Evolutionary conservation across 2,797 vertebrate species (phyloP).

Genomic region (Hemibagrus guttatus): DNA sequence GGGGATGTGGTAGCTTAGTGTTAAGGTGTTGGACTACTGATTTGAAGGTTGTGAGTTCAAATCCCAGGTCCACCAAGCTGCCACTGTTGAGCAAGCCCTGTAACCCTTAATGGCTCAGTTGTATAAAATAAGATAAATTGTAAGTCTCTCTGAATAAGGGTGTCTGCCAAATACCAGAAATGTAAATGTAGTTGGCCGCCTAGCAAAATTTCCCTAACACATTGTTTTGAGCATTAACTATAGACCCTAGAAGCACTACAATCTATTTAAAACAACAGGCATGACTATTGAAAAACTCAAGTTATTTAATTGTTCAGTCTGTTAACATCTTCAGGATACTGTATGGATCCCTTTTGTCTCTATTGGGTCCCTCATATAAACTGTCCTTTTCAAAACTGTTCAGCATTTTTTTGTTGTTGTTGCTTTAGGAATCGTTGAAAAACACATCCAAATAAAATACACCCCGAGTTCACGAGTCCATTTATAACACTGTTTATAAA

Average conservation of each 20-base stretch:
- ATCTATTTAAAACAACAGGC: neutral
- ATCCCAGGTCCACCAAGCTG: too few relatives aligned
- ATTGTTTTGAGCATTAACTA: neutral
- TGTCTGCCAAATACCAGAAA: too few relatives aligned
- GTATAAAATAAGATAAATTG: too few relatives aligned
- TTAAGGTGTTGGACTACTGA: too few relatives aligned
- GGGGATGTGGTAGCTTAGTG: too few relatives aligned
- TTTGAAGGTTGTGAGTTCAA: too few relatives aligned
- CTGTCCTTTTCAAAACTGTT: neutral
- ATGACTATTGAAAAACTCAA: neutral
- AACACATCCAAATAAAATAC: conserved; percentile 17
- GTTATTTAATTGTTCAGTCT: neutral
- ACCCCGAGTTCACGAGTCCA: conserved; percentile 10
- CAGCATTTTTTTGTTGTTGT: neutral
- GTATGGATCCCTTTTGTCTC: neutral
- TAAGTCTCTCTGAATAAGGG: too few relatives aligned
- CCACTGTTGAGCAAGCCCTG: too few relatives aligned
- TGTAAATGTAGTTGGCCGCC: neutral
- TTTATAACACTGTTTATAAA: neutral
- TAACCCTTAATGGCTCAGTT: too few relatives aligned
- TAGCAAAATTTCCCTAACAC: neutral
- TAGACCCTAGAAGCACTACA: neutral
- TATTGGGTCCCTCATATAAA: neutral
- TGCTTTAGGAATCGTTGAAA: neutral
- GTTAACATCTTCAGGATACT: neutral